These are phyloP conservation scores for Amphiprion percula DNA, from an alignment of 2,113 vertebrate genomes.

Conservation along the genomic window DNA sequence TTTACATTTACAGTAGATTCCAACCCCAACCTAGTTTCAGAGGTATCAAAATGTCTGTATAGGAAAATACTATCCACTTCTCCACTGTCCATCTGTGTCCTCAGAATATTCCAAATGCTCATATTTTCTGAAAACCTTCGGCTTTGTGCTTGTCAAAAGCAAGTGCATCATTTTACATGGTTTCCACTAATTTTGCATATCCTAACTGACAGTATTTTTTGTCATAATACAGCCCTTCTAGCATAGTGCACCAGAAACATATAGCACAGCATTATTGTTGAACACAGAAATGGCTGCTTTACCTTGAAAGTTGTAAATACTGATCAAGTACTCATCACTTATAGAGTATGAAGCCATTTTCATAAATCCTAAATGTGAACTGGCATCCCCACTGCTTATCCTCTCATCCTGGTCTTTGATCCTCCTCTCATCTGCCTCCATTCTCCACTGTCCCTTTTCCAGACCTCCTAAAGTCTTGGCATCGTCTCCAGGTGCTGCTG, in stretches of 20 bases:
- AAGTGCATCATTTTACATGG: neutral
- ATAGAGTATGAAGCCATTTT: constrained; percentile 41
- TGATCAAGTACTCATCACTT: constrained; percentile 10
- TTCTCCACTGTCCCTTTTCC: constrained; percentile 61
- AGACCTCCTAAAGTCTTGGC: constrained; percentile 70
- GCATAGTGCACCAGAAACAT: neutral
- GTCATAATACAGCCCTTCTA: neutral
- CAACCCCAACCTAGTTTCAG: constrained; percentile 9
- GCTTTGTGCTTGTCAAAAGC: neutral
- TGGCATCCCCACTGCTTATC: constrained; percentile 46
- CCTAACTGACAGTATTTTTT: neutral
- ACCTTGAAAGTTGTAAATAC: neutral
- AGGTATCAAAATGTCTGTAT: constrained; percentile 9
- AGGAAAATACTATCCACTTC: neutral
- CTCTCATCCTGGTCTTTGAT: constrained; percentile 71
- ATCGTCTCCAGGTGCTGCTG: constrained; percentile 43
- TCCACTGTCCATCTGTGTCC: neutral
- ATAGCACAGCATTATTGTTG: constrained; percentile 1
- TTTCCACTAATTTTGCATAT: neutral
- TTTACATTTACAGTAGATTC: neutral
- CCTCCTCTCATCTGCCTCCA: constrained; percentile 67
- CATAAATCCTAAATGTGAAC: constrained; percentile 46
- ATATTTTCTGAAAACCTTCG: neutral
- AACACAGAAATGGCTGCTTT: neutral
- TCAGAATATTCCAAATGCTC: neutral